phyloP scores from a whole-genome alignment of 2,113 vertebrate species.

The Pyrgilauda ruficollis region DNA sequence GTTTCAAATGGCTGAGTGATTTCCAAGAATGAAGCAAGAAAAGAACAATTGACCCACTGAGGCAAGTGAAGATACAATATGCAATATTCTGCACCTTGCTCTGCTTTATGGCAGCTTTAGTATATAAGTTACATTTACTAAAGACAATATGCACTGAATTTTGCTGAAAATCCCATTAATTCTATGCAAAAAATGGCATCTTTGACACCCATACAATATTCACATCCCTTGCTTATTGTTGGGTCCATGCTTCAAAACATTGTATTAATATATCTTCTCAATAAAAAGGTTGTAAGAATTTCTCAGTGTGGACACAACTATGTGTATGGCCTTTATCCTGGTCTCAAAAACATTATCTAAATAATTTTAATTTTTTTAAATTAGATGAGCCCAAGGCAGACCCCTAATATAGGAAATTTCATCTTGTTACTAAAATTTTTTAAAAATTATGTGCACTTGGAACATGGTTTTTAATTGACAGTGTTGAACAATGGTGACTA shows the following conservation, averaged over 20 bases:
- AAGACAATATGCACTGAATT: neutral
- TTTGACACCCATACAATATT: neutral
- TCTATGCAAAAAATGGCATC: neutral
- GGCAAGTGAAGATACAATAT: neutral
- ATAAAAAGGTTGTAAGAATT: neutral
- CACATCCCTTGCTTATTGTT: neutral
- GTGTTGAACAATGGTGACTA: neutral
- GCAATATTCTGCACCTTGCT: neutral
- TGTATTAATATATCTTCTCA: neutral
- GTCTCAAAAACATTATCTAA: neutral
- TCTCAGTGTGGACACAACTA: neutral
- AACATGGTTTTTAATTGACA: neutral
- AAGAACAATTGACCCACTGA: neutral
- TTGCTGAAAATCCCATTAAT: neutral
- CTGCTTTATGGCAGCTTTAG: neutral
- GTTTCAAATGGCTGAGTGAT: neutral
- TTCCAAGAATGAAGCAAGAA: neutral
- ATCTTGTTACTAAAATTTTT: neutral
- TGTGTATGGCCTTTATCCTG: neutral
- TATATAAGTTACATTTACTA: neutral
- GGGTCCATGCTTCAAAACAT: neutral
- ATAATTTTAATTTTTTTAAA: neutral
- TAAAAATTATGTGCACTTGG: neutral
- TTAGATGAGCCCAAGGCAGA: neutral
- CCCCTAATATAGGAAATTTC: neutral